Evolutionary conservation across 2,113 vertebrate genomes (phyloP), one percentile per base, ranked within the genome.

Genomic region (Oriolus oriolus): DNA sequence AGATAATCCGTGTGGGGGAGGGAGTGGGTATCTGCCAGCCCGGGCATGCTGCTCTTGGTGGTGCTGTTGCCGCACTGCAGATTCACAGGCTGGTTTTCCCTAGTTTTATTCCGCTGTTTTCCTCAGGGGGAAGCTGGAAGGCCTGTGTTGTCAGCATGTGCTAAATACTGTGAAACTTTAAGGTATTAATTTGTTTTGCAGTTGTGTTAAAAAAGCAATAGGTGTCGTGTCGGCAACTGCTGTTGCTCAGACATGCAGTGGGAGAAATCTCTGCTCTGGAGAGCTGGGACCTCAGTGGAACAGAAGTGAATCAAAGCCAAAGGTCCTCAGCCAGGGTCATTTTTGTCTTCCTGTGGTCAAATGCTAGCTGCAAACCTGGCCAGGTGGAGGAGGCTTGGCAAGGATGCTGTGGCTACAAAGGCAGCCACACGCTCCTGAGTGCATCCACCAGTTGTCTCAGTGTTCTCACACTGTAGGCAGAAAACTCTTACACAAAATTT

Each of bases 31-130:
- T 57, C 44, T 73, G 20, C 23, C 33, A 69, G 21, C 27, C 45
- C 0, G 0, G 7, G 8, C 0, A 0, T 39, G 41, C 24, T 60
- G 27, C 65, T 82, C 27, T 63, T 53, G 52, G 41, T n/a, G 22
- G 31, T 65, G 37, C n/a, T 65, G 4, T 44, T 61, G 37, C 61
- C 35, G 19, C 52, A 41, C 17, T 79, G 35, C 31, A 60, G 49
- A 27, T 44, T 30, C 16, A 12, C 5, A 5, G 45, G 17, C 28
- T 57, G 37, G 1, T 74, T 85, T 90, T 59, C 33, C 13, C 35
- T 39, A 7, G 45, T 70, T 27, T 50, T 56, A 27, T 73, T 77
- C n/a, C 10, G 18, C 28, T 16, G 7, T 14, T 33, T 78, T 44
- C 50, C 28, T 84, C 77, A 41, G 44, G 39, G 18, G 31, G 41